Conservation (phyloP, 1,140 invertebrate species). For the Campoletis sonorensis region DNA sequence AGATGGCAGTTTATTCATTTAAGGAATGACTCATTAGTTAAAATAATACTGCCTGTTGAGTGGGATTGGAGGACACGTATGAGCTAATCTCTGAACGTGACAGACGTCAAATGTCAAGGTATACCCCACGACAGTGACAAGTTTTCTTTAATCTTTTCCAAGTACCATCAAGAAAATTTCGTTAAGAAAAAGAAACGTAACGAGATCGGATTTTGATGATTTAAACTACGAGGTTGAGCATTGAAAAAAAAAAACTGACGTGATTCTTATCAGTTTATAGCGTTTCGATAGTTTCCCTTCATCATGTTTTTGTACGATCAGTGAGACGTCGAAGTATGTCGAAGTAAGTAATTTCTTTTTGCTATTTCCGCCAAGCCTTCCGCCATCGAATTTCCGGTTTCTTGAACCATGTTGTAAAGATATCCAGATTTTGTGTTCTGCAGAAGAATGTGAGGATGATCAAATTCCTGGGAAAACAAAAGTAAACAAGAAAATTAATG, state of each 20-base stretch:
- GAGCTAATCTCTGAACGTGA: constrained; percentile 32
- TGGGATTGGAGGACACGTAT: not conserved
- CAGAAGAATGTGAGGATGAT: constrained; percentile 82
- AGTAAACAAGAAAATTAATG: not conserved
- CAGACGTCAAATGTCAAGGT: not conserved
- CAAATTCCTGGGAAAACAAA: constrained; percentile 81
- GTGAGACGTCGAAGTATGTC: constrained; percentile 52
- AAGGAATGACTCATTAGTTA: no score
- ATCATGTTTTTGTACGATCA: constrained; percentile 35
- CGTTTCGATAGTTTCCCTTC: no score
- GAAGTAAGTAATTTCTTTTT: constrained; percentile 58
- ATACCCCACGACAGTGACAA: no score
- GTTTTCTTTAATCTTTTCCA: no score
- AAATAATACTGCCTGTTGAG: constrained; percentile 48
- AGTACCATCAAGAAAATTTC: no score
- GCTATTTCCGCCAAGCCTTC: constrained; percentile 66
- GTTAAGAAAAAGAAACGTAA: no score
- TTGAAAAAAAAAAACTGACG: no score
- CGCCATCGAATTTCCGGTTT: constrained; percentile 78
- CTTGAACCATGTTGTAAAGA: constrained; percentile 83
- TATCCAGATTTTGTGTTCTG: constrained; percentile 78
- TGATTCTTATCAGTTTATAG: no score
- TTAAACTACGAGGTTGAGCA: no score
- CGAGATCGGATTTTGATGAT: no score
- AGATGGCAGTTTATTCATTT: no score